These are phyloP conservation scores for Geothlypis trichas DNA, from an alignment of 2,113 vertebrate genomes.

Conservation along the genomic window DNA sequence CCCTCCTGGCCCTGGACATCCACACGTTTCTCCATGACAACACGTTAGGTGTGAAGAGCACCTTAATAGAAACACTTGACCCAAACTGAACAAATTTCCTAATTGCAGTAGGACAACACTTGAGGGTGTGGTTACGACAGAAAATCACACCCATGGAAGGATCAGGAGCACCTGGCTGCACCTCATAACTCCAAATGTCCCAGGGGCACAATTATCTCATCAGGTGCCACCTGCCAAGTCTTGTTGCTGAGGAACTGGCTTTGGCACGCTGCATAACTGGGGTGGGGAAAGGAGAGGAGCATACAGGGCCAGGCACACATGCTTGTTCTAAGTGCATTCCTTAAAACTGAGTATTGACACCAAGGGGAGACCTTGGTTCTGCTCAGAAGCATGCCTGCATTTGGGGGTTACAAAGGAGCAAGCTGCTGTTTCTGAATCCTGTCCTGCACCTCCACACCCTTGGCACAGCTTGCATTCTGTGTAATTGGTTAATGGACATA, in stretches of 20 bases:
- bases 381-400: background rate
- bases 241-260: constrained; percentile 41
- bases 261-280: background rate
- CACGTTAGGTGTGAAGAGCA: background rate
- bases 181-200: constrained; percentile 15
- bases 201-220: constrained; percentile 49
- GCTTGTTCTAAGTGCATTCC: background rate
- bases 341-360: background rate
- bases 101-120: constrained; percentile 34
- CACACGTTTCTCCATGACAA: background rate
- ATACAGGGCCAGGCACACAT: background rate
- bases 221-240: constrained; percentile 47
- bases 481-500: background rate
- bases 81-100: constrained; percentile 49
- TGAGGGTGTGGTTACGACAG: constrained; percentile 46
- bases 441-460: background rate
- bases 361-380: background rate
- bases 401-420: background rate
- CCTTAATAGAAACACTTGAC: background rate
- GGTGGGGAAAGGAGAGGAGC: background rate
- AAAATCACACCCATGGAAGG: constrained; percentile 48
- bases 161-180: constrained; percentile 48
- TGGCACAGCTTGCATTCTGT: background rate
- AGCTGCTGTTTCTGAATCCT: background rate
- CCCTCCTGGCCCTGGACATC: background rate